Conservation (phyloP, 2,113 vertebrate genomes). For the Butorides virescens region DNA sequence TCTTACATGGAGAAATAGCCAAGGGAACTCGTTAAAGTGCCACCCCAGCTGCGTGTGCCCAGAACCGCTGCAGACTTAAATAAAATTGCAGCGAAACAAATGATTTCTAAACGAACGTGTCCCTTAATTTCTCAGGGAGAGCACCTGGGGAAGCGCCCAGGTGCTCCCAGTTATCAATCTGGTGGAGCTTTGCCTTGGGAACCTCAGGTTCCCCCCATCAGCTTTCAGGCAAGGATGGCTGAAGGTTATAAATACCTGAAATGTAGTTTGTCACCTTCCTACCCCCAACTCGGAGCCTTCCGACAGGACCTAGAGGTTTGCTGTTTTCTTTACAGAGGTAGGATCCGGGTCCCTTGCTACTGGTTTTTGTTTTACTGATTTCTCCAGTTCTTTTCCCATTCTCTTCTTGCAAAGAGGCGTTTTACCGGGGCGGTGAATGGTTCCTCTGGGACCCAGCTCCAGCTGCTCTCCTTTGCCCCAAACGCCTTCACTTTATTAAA, state of each 20-base stretch:
- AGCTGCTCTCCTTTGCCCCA: not conserved
- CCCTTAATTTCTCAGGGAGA: not conserved
- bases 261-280: not conserved
- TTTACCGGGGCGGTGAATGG: not conserved
- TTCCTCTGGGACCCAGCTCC: not conserved
- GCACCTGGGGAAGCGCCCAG: accelerated
- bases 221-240: accelerated
- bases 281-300: not conserved
- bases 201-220: accelerated
- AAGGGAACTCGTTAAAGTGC: not conserved
- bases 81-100: not conserved
- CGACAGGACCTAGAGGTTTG: not conserved
- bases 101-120: not conserved
- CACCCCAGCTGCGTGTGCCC: not conserved
- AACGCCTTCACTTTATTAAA: not conserved
- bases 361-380: not conserved
- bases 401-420: not conserved
- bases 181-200: not conserved
- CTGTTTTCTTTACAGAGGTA: not conserved
- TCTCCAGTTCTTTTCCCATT: not conserved
- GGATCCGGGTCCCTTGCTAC: not conserved
- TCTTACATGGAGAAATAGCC: not conserved
- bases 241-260: not conserved
- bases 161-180: not conserved
- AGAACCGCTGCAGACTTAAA: not conserved